Conservation (phyloP, 2,113 vertebrate genomes). For the Turdus rufiventris region DNA sequence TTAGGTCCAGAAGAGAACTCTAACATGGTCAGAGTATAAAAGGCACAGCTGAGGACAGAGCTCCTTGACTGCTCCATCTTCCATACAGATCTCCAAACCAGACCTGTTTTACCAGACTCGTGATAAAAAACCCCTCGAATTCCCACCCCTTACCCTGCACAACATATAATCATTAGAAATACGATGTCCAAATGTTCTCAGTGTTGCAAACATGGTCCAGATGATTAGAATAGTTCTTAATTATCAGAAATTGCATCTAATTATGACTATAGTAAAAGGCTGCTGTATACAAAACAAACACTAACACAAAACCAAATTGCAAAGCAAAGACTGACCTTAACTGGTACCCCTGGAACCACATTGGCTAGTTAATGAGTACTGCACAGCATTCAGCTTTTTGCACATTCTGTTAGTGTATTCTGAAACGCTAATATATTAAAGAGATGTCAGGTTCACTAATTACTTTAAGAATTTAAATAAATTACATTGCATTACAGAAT, state of each 20-base stretch:
- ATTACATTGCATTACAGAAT: not conserved
- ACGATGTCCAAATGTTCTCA: not conserved
- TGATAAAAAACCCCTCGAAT: not conserved
- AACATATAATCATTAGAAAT: not conserved
- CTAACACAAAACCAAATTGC: conserved; percentile 25
- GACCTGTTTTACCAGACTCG: not conserved
- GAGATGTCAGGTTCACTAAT: conserved; percentile 9
- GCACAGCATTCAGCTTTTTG: not conserved
- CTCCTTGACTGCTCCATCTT: not conserved
- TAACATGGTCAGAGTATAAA: not conserved
- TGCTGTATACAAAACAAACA: conserved; percentile 50
- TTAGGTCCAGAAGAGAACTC: not conserved
- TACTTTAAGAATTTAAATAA: not conserved
- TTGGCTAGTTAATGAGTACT: not conserved
- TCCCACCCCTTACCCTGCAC: not conserved
- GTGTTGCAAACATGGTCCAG: not conserved
- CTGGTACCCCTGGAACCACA: conserved; percentile 26
- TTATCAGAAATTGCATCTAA: conserved; percentile 42
- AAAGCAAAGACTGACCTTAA: conserved; percentile 45
- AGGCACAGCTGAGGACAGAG: not conserved
- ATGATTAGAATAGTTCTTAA: conserved; percentile 18
- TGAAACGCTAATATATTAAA: conserved; percentile 11
- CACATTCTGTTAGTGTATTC: not conserved
- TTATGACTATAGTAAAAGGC: conserved; percentile 16
- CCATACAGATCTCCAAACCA: not conserved